phyloP scores from a whole-genome alignment of 2,888 invertebrate genomes.

The Aphrophora alni region DNA sequence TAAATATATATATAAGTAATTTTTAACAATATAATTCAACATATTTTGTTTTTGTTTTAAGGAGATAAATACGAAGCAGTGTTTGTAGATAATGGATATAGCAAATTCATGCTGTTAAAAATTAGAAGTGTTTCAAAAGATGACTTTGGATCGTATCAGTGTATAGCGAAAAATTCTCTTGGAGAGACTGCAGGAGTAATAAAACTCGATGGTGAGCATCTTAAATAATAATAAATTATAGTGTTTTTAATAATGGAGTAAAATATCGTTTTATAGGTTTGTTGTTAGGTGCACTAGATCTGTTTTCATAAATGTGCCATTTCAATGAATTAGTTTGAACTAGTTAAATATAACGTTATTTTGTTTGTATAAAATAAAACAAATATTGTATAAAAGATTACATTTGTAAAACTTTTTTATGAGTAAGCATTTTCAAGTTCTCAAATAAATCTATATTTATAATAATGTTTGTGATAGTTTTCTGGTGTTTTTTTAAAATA shows the following conservation, averaged over 20 bases:
- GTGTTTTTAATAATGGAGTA: too few species aligned
- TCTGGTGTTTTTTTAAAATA: too few species aligned
- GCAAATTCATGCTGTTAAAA: constrained; percentile 89
- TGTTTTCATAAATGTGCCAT: background rate
- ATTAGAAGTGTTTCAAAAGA: constrained; percentile 78
- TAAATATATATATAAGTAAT: too few species aligned
- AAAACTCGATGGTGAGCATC: constrained; percentile 81
- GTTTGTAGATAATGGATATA: constrained; percentile 84
- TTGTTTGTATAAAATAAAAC: too few species aligned
- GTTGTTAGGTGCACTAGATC: too few species aligned
- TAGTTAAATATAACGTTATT: background rate
- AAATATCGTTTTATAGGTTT: too few species aligned
- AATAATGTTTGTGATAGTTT: too few species aligned
- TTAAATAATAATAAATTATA: background rate
- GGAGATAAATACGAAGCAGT: constrained; percentile 89
- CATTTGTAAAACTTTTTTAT: too few species aligned
- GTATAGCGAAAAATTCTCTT: constrained; percentile 89
- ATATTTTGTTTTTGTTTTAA: constrained; percentile 58
- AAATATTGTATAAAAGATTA: too few species aligned
- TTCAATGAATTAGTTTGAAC: background rate
- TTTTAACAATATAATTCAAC: background rate
- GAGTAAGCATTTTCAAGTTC: too few species aligned
- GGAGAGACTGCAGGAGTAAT: constrained; percentile 91
- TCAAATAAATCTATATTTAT: too few species aligned
- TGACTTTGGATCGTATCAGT: constrained; percentile 89